Evolutionary conservation across 2,113 vertebrate genomes (phyloP), one percentile per base, ranked within the genome.

Genomic region (Rutilus rutilus): DNA sequence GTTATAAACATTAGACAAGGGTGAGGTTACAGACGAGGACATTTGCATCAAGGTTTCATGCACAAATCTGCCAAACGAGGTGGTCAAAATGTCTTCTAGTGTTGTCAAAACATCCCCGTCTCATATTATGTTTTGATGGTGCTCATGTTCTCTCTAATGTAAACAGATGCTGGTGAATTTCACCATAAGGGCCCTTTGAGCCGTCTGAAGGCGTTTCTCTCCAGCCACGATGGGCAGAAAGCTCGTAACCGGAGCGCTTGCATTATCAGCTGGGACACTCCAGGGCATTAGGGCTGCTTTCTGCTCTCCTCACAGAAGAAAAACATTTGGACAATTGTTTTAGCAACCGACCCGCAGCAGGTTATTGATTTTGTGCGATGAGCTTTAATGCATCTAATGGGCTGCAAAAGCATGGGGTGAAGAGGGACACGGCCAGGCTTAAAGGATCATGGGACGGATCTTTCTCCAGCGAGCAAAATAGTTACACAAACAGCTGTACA

Each of bases 351-450:
- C 78, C 78, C 39, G 5, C 59, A 80, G 78, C 78, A 65, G 59
- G 59, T 47, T 81, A 81, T 81, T 81, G 78, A 81, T 81, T 80
- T 65, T 45, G 14, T 64, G 30, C 78, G 21, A 19, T 21, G 59
- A 65, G 78, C 59, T 81, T 81, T 81, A 81, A 81, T 81, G 78
- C 78, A 64, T 81, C 78, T 81, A 81, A 81, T 81, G 59, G 36
- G 23, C 36, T 80, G 78, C 36, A 64, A 62, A 80, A 25, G 77
- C 77, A 42, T 23, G 33, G 36, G 77, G 77, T 60, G 77, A 79
- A 27, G 36, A 27, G 39, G 78, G 59, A 27, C 78, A 64, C n/a
- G 6, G 39, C 39, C 39, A 7, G 36, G 59, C 36, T 50, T 62
- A 62, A 47, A 75, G 82, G n/a, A 64, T 84, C 71, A 76, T 45